Conservation (phyloP, 2,888 invertebrate genomes). For the Cryptosula pallasiana region DNA sequence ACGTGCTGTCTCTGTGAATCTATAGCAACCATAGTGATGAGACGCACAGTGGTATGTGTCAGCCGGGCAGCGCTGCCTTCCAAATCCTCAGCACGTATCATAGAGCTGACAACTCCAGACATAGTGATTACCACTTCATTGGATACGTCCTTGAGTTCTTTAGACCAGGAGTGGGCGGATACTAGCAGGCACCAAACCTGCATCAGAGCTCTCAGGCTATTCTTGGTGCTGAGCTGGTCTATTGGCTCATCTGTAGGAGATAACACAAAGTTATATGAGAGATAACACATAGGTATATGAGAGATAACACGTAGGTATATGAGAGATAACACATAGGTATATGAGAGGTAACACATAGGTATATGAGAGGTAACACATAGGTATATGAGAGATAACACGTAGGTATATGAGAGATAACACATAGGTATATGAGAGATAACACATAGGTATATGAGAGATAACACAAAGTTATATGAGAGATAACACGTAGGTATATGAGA, state of each 20-base stretch:
- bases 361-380: no score
- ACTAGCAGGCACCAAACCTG: conserved; percentile 6
- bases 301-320: no score
- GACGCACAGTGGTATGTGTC: neutral
- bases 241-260: neutral
- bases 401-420: no score
- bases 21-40: conserved; percentile 4
- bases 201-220: neutral
- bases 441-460: no score
- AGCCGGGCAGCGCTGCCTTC: neutral
- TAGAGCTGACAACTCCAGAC: neutral
- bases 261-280: no score
- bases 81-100: neutral
- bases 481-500: no score
- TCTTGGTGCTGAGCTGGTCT: neutral
- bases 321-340: no score
- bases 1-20: conserved; percentile 1
- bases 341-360: no score
- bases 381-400: no score
- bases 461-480: no score
- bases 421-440: no score
- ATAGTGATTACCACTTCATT: neutral
- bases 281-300: no score
- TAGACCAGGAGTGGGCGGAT: neutral
- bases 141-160: conserved; percentile 12